Base-by-base conservation (phyloP, 1,140 invertebrate genomes). In the Drosophila fuyamai region DNA sequence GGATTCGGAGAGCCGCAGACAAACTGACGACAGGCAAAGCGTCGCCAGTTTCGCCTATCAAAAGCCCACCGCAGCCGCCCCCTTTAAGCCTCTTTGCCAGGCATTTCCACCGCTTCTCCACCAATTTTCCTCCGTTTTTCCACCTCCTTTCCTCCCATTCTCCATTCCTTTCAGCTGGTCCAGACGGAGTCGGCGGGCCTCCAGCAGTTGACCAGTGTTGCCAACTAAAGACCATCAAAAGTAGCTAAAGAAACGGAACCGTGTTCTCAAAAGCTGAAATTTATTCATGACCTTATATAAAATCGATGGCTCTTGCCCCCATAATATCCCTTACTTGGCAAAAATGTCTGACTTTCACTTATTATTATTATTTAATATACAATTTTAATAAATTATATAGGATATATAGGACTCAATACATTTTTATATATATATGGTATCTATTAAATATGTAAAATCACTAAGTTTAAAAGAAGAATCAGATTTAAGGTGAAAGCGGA, bases 11-110 rank as follows among this genome's bases (percentile, higher is more conserved):
- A 50, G 40, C 43, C 51, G 44, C 72, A 86, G 81, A 81, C 81
- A 85, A n/a, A 47, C 59, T 70, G 83, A 62, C 76, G 79, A 63
- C 79, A 48, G 43, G 47, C 59, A 46, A 48, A 66, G 55, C 44
- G 81, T 70, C 79, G 79, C 79, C 79, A 56, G 44, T 13, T 23
- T n/a, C 29, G 41, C 27, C 63, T 44, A 18, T 54, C 18, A 14
- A 50, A 59, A 44, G 13, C 35, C 8, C 6, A 12, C 9, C 7
- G n/a, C 9, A 14, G 1, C 7, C 6, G 12, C n/a, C 18, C 14
- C 29, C 13, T 47, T 54, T 29, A 18, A 6, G 14, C 8, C 51
- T 36, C 16, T 18, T 23, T 23, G 41, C 13, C 14, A 12, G 47
- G 13, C n/a, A 13, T 32, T 66, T 32, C 13, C 43, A 8, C 4